Percentiles rank a stretch among this genome's conserved stretches.
phyloP scores from a whole-genome alignment of 1,140 invertebrate genomes.

The Sesamia nonagrioides region DNA sequence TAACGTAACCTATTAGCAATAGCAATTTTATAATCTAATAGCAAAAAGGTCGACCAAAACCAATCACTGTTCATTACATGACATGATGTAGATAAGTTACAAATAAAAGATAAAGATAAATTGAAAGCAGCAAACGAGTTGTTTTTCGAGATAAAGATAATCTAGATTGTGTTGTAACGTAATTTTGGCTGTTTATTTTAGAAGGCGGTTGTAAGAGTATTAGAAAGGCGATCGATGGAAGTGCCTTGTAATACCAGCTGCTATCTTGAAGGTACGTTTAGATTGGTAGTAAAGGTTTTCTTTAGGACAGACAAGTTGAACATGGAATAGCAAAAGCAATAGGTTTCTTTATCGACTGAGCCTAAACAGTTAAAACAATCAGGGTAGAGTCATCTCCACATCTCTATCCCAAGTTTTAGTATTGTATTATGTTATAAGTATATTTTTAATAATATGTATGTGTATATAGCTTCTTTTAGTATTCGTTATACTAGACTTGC shows the following conservation, averaged over 20 bases:
- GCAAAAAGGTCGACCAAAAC: conserved; percentile 1
- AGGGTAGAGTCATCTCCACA: too few relatives aligned
- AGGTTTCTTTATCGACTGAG: too few relatives aligned
- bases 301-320: not conserved
- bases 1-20: conserved; percentile 17
- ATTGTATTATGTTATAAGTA: too few relatives aligned
- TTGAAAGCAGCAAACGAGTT: not conserved
- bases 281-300: not conserved
- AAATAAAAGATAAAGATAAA: conserved; percentile 2
- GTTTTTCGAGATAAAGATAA: conserved; percentile 6
- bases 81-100: not conserved
- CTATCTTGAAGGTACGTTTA: conserved; percentile 14
- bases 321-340: too few relatives aligned
- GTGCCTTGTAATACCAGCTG: conserved; percentile 21
- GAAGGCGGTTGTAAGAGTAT: conserved; percentile 4
- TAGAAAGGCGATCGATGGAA: conserved; percentile 25
- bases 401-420: too few relatives aligned
- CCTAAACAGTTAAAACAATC: too few relatives aligned
- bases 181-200: conserved; percentile 5
- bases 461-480: too few relatives aligned
- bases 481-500: too few relatives aligned
- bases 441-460: too few relatives aligned
- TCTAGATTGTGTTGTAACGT: not conserved
- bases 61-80: conserved; percentile 18
- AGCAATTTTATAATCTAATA: not conserved